Evolutionary conservation across 2,113 vertebrate genomes (phyloP), one percentile per base, ranked within the genome.

Genomic region (Strigops habroptila): DNA sequence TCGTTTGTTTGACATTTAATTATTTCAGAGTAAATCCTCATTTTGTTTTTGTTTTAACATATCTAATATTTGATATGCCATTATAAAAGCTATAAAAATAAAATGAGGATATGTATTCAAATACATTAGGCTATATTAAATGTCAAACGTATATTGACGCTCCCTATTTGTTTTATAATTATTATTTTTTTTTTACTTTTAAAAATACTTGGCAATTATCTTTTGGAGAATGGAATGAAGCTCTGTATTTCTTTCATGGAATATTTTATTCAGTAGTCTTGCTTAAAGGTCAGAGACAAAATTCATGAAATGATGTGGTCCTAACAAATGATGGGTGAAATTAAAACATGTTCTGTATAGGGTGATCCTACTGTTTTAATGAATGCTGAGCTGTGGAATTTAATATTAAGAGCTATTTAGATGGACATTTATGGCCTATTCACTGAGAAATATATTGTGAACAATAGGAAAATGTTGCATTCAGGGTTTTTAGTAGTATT

Each of bases 1-100:
- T 90, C 68, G 68, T 78, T 96, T 94, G 43, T 68, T 78, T 91
- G 88, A 88, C 88, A 81, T 93, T 80, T 95, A 95, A 96, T 97
- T 96, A 94, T 88, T 95, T 94, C 82, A 68, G 37, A 81, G 31
- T 60, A 95, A 82, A 86, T 91, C 76, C 73, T 86, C 30, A 86
- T 95, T 96, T 95, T 96, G 78, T 90, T 96, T 96, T 97, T 91
- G 68, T 94, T 92, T 90, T 93, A 95, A 60, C 59, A 31, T 80
- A 78, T 75, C 82, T 74, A 94, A 88, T 95, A 88, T 96, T 96
- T 93, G 85, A 88, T 80, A 82, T 86, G 68, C 60, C 73, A 90
- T 96, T 95, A 83, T 86, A 95, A 90, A 91, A 83, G 22, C 49
- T 77, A 37, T 92, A 69, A 94, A 92, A 94, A 83, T 86, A 90